Conservation (phyloP, 2,113 vertebrate species). For the Ellobius talpinus region DNA sequence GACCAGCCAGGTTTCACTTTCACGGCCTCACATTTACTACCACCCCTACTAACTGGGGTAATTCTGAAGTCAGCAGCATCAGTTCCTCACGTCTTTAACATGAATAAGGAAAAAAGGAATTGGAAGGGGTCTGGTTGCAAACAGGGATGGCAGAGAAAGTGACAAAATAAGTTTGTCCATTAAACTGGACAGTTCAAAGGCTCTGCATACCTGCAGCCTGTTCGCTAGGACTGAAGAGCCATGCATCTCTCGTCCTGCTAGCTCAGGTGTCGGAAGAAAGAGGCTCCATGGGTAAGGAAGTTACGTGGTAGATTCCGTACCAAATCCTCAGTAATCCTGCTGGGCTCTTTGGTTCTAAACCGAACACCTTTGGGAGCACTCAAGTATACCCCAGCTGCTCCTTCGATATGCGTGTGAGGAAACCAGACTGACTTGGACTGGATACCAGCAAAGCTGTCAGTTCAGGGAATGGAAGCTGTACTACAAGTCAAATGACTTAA, state of each 20-base stretch:
- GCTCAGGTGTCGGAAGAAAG: neutral
- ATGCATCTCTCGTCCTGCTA: neutral
- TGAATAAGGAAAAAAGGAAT: neutral
- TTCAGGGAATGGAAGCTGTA: neutral
- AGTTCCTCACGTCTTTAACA: neutral
- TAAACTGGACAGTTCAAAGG: conserved; percentile 31
- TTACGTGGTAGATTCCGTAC: neutral
- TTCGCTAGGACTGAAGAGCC: neutral
- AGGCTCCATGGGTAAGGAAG: neutral
- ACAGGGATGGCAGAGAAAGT: neutral
- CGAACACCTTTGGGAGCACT: neutral
- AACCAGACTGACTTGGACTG: neutral
- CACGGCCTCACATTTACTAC: neutral
- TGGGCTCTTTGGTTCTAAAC: neutral
- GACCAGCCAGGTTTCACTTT: neutral
- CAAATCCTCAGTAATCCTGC: neutral
- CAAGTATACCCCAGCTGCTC: neutral
- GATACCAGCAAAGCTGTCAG: neutral
- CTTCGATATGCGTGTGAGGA: neutral
- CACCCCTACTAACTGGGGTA: neutral
- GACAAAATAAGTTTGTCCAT: neutral
- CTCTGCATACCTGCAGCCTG: neutral
- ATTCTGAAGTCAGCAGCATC: conserved; percentile 11
- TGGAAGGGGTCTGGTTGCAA: neutral
- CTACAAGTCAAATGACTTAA: neutral